Percentiles rank a stretch among this genome's conserved stretches.
These are phyloP conservation scores for Isurus oxyrinchus DNA, from an alignment of 2,113 vertebrate genomes.

Conservation along the genomic window DNA sequence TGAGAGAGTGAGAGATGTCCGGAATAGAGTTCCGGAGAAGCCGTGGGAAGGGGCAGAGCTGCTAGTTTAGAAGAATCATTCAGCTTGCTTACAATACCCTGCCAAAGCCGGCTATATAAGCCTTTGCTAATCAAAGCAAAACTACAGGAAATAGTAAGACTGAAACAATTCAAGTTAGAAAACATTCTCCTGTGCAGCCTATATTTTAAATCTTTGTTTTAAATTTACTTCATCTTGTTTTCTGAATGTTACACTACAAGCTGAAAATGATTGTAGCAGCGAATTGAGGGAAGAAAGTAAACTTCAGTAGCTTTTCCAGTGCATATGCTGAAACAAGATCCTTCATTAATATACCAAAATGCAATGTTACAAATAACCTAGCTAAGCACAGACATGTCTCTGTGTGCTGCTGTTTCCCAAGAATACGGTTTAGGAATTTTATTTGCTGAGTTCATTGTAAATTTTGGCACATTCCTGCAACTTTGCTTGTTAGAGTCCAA, in stretches of 20 bases:
- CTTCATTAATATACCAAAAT: neutral
- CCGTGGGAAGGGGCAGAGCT: neutral
- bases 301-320: neutral
- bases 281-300: neutral
- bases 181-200: neutral
- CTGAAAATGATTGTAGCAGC: neutral
- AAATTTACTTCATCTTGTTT: neutral
- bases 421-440: neutral
- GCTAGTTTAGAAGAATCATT: neutral
- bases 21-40: neutral
- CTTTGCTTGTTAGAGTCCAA: neutral
- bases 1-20: neutral
- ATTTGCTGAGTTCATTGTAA: neutral
- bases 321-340: neutral
- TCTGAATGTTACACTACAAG: neutral
- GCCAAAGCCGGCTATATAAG: neutral
- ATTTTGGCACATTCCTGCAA: neutral
- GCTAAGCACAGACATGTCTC: neutral
- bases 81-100: neutral
- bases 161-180: neutral
- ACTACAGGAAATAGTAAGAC: neutral
- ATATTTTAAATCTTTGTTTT: neutral
- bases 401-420: neutral
- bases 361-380: neutral
- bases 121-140: neutral